A percentile compares a stretch with the other conserved stretches of the same genome.
Conservation (phyloP, 2,797 vertebrate species). For the Muscicapa comitata region DNA sequence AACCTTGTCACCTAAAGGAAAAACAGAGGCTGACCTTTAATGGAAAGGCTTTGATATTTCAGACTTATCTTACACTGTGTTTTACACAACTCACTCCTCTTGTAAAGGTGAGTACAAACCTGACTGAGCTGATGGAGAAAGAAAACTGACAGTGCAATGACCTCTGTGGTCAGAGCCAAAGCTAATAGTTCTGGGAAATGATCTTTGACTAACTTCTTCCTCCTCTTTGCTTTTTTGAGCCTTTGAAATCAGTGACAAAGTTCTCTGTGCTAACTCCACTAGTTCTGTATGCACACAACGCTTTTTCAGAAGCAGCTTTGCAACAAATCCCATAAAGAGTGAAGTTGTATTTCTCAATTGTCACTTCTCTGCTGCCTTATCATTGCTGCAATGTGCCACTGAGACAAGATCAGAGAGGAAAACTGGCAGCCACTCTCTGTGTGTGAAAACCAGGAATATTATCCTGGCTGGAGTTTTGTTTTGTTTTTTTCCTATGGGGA, state of each 20-base stretch:
- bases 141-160: background rate
- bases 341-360: background rate
- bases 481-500: background rate
- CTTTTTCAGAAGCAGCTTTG: background rate
- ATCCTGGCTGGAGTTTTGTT: background rate
- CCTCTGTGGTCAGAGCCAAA: background rate
- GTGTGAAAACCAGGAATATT: background rate
- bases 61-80: background rate
- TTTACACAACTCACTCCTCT: background rate
- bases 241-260: constrained; percentile 1
- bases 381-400: background rate
- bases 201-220: constrained; percentile 34
- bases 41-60: background rate
- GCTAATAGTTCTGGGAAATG: constrained; percentile 9
- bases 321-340: background rate
- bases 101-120: background rate
- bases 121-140: background rate
- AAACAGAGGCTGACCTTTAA: background rate
- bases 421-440: background rate
- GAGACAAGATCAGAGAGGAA: background rate
- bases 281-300: background rate
- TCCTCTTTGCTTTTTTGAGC: background rate
- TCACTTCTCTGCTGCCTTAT: background rate
- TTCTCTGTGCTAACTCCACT: background rate
- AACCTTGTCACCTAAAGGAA: background rate